phyloP scores from a whole-genome alignment of 2,797 vertebrate genomes.

The Pristis pectinata region DNA sequence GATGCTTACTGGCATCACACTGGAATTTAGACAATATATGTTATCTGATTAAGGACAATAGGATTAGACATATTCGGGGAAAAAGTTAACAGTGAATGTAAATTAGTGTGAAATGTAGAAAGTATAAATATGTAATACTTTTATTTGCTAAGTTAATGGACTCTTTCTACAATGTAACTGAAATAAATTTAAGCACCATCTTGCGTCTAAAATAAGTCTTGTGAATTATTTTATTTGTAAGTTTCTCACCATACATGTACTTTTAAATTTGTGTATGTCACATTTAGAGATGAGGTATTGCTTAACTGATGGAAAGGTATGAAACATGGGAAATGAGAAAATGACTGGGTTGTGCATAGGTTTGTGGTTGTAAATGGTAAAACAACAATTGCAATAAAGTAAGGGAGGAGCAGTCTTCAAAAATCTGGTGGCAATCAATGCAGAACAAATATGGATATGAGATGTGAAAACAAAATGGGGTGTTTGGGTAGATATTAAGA shows the following conservation, averaged over 20 bases:
- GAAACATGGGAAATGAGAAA: not conserved
- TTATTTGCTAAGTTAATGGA: not conserved
- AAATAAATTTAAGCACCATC: not conserved
- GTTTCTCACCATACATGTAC: not conserved
- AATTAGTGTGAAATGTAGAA: not conserved
- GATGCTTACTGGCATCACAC: not conserved
- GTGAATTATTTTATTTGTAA: not conserved
- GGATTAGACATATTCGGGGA: not conserved
- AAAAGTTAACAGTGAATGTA: not conserved
- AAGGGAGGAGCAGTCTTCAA: not conserved
- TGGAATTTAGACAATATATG: not conserved
- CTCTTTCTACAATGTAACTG: not conserved
- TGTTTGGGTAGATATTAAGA: not conserved
- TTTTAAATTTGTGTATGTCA: not conserved
- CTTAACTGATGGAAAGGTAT: not conserved
- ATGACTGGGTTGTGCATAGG: not conserved
- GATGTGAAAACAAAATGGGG: not conserved
- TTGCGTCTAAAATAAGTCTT: not conserved
- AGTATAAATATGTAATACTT: not conserved
- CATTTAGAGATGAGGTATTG: not conserved
- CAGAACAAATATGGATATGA: not conserved
- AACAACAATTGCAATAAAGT: not conserved
- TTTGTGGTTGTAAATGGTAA: not conserved
- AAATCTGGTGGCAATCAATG: not conserved
- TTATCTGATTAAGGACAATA: not conserved